Percentiles rank a stretch among this genome's conserved stretches.
Conservation (phyloP, 1,140 invertebrate species). For the Drosophila mayri region DNA sequence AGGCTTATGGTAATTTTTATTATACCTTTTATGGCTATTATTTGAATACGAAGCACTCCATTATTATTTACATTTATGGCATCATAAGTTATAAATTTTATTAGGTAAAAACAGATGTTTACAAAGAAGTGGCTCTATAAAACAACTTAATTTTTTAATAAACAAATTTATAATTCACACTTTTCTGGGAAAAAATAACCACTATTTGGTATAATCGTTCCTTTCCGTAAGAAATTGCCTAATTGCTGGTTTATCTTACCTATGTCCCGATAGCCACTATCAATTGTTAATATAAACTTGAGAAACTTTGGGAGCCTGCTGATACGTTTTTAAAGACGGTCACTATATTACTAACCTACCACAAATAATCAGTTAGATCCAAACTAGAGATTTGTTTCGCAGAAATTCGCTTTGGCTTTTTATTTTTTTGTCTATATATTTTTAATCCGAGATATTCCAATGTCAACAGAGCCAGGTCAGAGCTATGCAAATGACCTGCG, state of each 20-base stretch:
- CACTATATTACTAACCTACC: slow-evolving; percentile 49
- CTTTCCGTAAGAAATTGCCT: neutral
- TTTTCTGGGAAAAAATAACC: neutral
- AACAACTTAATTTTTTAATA: neutral
- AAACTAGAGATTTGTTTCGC: slow-evolving; percentile 15
- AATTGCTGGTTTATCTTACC: slow-evolving; percentile 28
- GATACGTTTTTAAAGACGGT: slow-evolving; percentile 36
- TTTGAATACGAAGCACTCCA: neutral
- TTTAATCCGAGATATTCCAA: slow-evolving; percentile 50
- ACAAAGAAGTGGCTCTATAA: neutral
- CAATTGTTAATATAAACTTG: neutral
- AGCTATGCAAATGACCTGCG: slow-evolving; percentile 47
- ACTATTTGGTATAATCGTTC: neutral
- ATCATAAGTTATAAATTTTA: neutral
- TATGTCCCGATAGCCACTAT: slow-evolving; percentile 18
- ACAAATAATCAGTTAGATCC: slow-evolving; percentile 28
- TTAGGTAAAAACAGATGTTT: neutral
- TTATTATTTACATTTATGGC: neutral
- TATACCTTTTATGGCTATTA: neutral
- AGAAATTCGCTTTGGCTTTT: slow-evolving; percentile 6
- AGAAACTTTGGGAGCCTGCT: slow-evolving; percentile 6
- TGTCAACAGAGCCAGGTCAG: slow-evolving; percentile 50
- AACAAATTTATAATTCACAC: too few species aligned
- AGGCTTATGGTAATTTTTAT: neutral
- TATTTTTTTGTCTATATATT: slow-evolving; percentile 1